These are phyloP conservation scores for Xestia ashworthii DNA, from an alignment of 2,888 invertebrate genomes.

Conservation along the genomic window DNA sequence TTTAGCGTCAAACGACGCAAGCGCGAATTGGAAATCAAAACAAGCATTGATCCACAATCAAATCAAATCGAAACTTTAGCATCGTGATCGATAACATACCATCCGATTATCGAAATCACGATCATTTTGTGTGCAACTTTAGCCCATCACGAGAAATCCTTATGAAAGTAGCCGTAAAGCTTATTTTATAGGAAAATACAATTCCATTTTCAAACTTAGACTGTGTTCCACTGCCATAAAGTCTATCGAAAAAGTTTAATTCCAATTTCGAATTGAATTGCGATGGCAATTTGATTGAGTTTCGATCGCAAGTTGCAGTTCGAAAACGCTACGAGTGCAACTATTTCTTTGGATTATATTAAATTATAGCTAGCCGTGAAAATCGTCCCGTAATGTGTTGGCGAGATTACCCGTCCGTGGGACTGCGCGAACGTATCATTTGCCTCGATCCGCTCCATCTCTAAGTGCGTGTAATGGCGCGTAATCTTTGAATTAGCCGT, in stretches of 20 bases:
- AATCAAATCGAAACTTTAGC: slow-evolving; percentile 88
- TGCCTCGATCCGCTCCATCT: slow-evolving; percentile 80
- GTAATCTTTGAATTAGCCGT: slow-evolving; percentile 88
- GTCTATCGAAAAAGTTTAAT: slow-evolving; percentile 46
- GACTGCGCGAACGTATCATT: slow-evolving; percentile 87
- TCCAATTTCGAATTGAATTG: slow-evolving; percentile 60
- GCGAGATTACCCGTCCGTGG: slow-evolving; percentile 86
- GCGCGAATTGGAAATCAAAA: slow-evolving; percentile 91
- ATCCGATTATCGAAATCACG: slow-evolving; percentile 89
- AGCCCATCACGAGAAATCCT: slow-evolving; percentile 57
- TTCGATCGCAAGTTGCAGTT: slow-evolving; percentile 68
- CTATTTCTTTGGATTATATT: slow-evolving; percentile 91
- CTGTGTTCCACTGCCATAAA: slow-evolving; percentile 69
- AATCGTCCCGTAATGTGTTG: slow-evolving; percentile 90
- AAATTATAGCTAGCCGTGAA: slow-evolving; percentile 90
- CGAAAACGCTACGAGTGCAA: slow-evolving; percentile 80
- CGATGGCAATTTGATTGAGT: slow-evolving; percentile 63
- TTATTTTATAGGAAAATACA: slow-evolving; percentile 51
- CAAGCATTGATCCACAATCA: slow-evolving; percentile 88
- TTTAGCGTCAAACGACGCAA: slow-evolving; percentile 89
- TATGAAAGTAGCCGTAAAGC: slow-evolving; percentile 65
- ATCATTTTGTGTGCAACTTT: slow-evolving; percentile 81
- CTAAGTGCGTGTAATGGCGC: slow-evolving; percentile 86
- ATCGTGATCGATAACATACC: slow-evolving; percentile 89
- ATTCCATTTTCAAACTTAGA: slow-evolving; percentile 72